Evolutionary conservation across 2,797 vertebrate species (phyloP), one percentile per base, ranked within the genome.

Genomic region (Lutjanus argentimaculatus): DNA sequence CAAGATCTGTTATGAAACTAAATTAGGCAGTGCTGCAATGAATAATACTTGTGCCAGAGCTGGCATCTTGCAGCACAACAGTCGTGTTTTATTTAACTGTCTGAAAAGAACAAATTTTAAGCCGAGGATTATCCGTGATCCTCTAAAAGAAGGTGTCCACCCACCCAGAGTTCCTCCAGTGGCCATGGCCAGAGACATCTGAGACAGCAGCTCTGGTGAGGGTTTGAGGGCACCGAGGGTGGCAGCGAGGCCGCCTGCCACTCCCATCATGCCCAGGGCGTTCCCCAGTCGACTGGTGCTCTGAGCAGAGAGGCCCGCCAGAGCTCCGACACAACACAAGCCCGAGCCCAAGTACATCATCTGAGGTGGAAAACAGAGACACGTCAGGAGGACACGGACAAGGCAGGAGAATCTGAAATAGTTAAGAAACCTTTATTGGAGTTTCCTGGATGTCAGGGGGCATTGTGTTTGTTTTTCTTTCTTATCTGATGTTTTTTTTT

Each of bases 141-240:
- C 21, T 64, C 59, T 17, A 13, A 25, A 75, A 21, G 21, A 42
- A 66, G 48, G 40, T 21, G 17, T 13, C 4, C 42, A 75, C 90
- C 4, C 80, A 93, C 93, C 94, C 21, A 94, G 64, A 53, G 94
- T 96, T 82, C 94, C 95, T 51, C 94, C 94, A 8, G 92, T 92
- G 75, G 95, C 95, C 95, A 95, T 92, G 30, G 93, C 96, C 63
- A 95, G 64, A 62, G 95, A 95, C 95, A 96, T 95, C 91, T 96
- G 94, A 8, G 91, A 92, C 84, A 96, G 89, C 53, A 96, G 80
- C 91, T 96, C 95, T 1, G 92, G 92, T 1, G 95, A 95, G 4
- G 95, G 96, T 80, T 96, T 96, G 15, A 92, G 85, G 61, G 91
- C 88, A 0, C 95, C 95, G 2, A 94, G 86, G 0, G 94, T 96